Conservation (phyloP, 2,888 invertebrate genomes). For the Mythimna albipuncta region DNA sequence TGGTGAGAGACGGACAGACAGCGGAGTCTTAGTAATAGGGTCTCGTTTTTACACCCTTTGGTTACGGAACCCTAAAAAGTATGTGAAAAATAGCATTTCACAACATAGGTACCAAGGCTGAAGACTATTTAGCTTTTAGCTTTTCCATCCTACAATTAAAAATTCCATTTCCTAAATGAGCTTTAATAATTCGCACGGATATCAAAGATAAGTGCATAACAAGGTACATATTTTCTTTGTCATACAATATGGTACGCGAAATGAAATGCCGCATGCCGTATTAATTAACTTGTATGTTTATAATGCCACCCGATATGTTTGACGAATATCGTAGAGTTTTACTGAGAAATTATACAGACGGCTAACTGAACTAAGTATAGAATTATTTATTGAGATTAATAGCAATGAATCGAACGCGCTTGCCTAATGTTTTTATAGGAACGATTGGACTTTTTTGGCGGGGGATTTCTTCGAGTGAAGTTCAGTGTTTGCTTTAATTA, state of each 20-base stretch:
- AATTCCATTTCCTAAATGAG: conserved; percentile 24
- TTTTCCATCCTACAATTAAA: neutral
- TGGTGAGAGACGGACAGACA: no score
- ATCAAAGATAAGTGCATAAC: conserved; percentile 27
- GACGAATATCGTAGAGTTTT: conserved; percentile 20
- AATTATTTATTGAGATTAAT: conserved; percentile 1
- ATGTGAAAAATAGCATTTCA: no score
- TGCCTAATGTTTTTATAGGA: neutral
- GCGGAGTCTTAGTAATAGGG: no score
- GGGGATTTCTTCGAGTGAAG: no score
- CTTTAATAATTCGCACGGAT: conserved; percentile 48
- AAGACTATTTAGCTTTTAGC: no score
- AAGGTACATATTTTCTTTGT: conserved; percentile 31
- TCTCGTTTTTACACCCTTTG: no score
- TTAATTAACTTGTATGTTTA: conserved; percentile 27
- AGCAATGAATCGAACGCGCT: neutral
- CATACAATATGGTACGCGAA: conserved; percentile 31
- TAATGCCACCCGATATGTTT: conserved; percentile 35
- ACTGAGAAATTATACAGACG: conserved; percentile 19
- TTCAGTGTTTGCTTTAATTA: no score
- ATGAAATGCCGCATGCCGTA: conserved; percentile 15
- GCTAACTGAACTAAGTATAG: no score
- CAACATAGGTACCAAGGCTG: no score
- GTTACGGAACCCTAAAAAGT: no score
- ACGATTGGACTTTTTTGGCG: no score